Conservation (phyloP, 2,888 invertebrate genomes). For the Ophion ellenae region DNA sequence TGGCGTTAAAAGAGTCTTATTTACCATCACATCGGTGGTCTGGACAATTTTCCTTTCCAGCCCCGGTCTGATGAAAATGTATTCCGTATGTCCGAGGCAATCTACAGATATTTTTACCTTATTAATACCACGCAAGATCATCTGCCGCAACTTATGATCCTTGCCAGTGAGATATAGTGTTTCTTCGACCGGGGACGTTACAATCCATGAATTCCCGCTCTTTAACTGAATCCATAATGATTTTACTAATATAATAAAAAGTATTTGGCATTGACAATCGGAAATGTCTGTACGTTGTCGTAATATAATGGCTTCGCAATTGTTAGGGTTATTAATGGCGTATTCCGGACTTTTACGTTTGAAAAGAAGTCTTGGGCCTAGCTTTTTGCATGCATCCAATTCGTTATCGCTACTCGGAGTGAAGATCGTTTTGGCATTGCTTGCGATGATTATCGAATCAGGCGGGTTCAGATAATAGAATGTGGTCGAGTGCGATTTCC, state of each 20-base stretch:
- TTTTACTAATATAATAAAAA: not conserved
- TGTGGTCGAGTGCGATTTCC: not conserved
- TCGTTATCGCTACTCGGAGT: constrained; percentile 5
- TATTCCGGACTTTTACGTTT: constrained; percentile 8
- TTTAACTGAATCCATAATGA: constrained; percentile 11
- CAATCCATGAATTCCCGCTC: constrained; percentile 17
- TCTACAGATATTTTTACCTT: not conserved
- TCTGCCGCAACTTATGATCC: not conserved
- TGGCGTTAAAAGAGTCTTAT: not conserved
- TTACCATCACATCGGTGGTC: not conserved
- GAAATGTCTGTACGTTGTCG: not conserved
- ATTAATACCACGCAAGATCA: constrained; percentile 13
- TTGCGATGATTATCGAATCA: not conserved
- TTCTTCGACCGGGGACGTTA: constrained; percentile 10
- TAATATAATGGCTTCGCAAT: constrained; percentile 26
- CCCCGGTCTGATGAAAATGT: not conserved
- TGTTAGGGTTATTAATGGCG: constrained; percentile 9
- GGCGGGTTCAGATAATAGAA: not conserved
- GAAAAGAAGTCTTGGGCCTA: not conserved
- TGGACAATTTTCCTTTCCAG: not conserved
- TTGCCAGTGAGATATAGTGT: not conserved
- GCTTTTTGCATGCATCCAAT: not conserved
- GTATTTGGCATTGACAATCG: constrained; percentile 4
- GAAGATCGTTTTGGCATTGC: not conserved
- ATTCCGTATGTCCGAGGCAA: not conserved